Evolutionary conservation across 2,113 vertebrate genomes (phyloP).

Genomic region (Osmerus eperlanus): DNA sequence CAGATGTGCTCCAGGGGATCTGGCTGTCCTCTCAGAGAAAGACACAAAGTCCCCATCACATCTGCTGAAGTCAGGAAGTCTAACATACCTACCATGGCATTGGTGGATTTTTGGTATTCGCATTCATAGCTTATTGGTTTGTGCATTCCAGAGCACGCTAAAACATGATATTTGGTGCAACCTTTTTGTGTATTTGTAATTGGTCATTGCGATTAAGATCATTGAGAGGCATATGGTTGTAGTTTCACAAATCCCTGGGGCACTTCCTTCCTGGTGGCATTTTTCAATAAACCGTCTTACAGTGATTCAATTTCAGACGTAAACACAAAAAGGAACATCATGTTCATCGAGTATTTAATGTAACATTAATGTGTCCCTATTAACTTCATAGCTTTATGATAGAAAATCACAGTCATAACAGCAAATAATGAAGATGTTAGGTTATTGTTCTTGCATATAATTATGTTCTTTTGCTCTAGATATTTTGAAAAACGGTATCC

Average conservation of each 20-base stretch:
- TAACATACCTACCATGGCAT: background rate
- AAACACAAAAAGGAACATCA: background rate
- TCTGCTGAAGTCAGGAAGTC: background rate
- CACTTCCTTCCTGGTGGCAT: conserved; percentile 37
- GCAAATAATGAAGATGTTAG: background rate
- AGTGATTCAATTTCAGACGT: no score
- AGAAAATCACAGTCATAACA: background rate
- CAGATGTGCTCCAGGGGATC: background rate
- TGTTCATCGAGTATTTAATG: conserved; percentile 13
- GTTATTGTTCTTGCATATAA: no score
- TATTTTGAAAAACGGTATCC: no score
- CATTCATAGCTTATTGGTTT: no score
- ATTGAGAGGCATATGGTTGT: conserved; percentile 36
- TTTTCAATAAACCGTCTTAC: conserved; percentile 25
- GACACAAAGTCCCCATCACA: conserved; percentile 11
- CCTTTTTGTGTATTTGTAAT: background rate
- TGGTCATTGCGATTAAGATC: background rate
- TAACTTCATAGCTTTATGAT: background rate
- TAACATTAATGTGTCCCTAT: no score
- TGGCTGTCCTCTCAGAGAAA: conserved; percentile 7
- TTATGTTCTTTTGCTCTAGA: no score
- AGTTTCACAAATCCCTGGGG: conserved; percentile 17
- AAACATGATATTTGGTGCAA: background rate
- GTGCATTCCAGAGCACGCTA: no score
- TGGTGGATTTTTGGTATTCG: background rate